These are phyloP conservation scores for Mobula hypostoma DNA, from an alignment of 2,113 vertebrate genomes.

Conservation along the genomic window DNA sequence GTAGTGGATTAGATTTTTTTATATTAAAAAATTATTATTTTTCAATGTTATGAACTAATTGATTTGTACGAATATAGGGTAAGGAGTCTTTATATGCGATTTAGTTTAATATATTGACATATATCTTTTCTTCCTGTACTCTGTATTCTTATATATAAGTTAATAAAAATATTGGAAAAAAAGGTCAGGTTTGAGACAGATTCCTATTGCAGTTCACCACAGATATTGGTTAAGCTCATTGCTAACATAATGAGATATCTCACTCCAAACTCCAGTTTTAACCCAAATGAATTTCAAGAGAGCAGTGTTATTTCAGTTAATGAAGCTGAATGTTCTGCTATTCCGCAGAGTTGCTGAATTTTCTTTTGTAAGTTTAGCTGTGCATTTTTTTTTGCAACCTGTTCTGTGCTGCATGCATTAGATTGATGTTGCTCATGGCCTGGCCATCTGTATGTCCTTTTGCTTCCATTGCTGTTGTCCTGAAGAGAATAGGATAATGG, in stretches of 20 bases:
- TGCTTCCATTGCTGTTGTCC: neutral
- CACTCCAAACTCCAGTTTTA: neutral
- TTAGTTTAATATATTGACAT: too few relatives aligned
- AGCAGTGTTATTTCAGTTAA: neutral
- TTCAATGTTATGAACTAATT: too few relatives aligned
- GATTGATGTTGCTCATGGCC: neutral
- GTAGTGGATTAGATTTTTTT: too few relatives aligned
- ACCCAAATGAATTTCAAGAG: neutral
- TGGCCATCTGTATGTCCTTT: neutral
- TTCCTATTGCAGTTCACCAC: neutral
- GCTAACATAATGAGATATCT: too few relatives aligned
- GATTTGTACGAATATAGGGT: too few relatives aligned
- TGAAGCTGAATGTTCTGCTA: neutral
- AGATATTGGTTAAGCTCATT: neutral
- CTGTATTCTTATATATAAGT: too few relatives aligned
- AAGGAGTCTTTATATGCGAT: too few relatives aligned
- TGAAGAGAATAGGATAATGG: neutral
- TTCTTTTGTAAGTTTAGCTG: neutral
- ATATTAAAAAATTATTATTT: too few relatives aligned
- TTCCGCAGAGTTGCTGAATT: neutral
- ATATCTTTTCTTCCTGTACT: too few relatives aligned
- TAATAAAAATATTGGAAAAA: too few relatives aligned
- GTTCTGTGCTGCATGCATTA: neutral
- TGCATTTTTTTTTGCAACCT: neutral
- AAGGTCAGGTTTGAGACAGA: neutral